Conservation (phyloP, 1,140 invertebrate genomes). For the Atta colombica region DNA sequence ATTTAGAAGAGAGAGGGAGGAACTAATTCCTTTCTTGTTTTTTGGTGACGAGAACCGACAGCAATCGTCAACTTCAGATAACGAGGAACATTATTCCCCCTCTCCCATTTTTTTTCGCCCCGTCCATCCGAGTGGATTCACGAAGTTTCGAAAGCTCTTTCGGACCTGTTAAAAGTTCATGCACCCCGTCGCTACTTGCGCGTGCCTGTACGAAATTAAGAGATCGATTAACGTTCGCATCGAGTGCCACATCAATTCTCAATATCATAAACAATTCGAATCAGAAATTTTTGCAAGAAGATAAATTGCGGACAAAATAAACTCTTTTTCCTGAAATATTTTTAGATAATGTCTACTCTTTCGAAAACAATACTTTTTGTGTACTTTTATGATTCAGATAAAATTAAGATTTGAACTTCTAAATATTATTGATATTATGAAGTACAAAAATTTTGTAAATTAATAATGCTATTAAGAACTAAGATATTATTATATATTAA, state of each 20-base stretch:
- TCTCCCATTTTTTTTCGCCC: neutral
- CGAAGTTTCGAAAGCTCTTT: constrained; percentile 39
- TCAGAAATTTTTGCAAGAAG: neutral
- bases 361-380: neutral
- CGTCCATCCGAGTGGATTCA: constrained; percentile 33
- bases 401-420: neutral
- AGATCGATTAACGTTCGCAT: constrained; percentile 39
- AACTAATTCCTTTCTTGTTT: constrained; percentile 32
- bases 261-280: constrained; percentile 2
- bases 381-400: neutral
- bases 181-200: constrained; percentile 18
- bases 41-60: constrained; percentile 14
- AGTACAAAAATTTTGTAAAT: neutral
- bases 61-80: constrained; percentile 43
- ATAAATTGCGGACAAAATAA: neutral
- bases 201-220: constrained; percentile 11
- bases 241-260: neutral
- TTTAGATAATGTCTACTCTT: neutral
- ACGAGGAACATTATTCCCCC: neutral
- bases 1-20: neutral
- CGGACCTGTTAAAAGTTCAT: constrained; percentile 33
- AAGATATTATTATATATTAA: too few relatives aligned
- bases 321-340: neutral
- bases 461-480: neutral
- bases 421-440: neutral